A percentile compares a stretch with the other conserved stretches of the same genome.
These are phyloP conservation scores for Drosophila sturtevanti DNA, from an alignment of 1,140 invertebrate species.

Conservation along the genomic window DNA sequence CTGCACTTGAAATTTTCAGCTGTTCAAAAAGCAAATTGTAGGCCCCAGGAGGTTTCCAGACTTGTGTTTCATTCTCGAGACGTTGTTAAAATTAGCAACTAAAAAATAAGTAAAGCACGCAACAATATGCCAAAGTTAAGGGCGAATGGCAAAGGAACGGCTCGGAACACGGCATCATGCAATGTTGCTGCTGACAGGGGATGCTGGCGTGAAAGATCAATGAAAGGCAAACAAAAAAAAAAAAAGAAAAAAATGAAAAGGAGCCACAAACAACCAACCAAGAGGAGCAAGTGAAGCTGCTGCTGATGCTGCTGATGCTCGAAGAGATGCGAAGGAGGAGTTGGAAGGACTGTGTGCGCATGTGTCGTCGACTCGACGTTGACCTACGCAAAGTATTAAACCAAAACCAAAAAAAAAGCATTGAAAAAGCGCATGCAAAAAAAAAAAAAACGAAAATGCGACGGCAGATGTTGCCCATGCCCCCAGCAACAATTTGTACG, in stretches of 20 bases:
- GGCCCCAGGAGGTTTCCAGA: slow-evolving; percentile 71
- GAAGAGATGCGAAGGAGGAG: neutral
- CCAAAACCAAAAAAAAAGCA: slow-evolving; percentile 55
- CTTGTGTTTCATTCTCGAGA: slow-evolving; percentile 55
- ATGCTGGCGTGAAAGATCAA: slow-evolving; percentile 75
- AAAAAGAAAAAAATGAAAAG: slow-evolving; percentile 7
- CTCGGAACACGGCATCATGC: slow-evolving; percentile 35
- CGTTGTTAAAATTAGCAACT: slow-evolving; percentile 72
- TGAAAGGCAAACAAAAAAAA: slow-evolving; percentile 52
- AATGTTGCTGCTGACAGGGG: slow-evolving; percentile 36
- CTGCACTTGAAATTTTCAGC: slow-evolving; percentile 55
- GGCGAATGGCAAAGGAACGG: slow-evolving; percentile 10
- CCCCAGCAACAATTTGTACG: slow-evolving; percentile 19
- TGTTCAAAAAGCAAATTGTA: slow-evolving; percentile 31
- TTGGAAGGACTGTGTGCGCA: slow-evolving; percentile 30
- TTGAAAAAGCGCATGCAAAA: slow-evolving; percentile 72
- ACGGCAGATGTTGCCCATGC: slow-evolving; percentile 74
- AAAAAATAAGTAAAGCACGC: slow-evolving; percentile 64
- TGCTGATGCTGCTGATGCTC: neutral
- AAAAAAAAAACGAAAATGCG: slow-evolving; percentile 45
- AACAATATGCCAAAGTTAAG: slow-evolving; percentile 49
- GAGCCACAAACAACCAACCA: slow-evolving; percentile 3
- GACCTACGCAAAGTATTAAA: slow-evolving; percentile 72
- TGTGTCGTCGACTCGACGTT: slow-evolving; percentile 66
- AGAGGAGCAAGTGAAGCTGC: slow-evolving; percentile 45